Base-by-base conservation (phyloP, 2,888 invertebrate species). In the Cephus pulcher region DNA sequence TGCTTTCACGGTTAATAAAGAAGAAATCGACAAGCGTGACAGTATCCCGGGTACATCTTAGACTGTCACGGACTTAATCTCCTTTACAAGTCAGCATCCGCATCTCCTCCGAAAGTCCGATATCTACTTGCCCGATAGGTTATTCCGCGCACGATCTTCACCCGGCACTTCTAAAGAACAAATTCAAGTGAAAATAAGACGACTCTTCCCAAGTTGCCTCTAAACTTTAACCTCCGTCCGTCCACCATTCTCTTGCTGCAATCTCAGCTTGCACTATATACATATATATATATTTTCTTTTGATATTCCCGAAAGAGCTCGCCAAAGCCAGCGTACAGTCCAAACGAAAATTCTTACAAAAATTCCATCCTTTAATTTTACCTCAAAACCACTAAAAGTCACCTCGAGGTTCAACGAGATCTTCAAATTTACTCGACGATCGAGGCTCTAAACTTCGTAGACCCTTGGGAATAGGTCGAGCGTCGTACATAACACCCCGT, bases 121-220 rank as follows among this genome's bases (percentile, higher is more conserved):
- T 6, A 30, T 32, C 71, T 34, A 11, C 35, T n/a, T 74, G 32
- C 12, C 35, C 23, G 35, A 34, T 34, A n/a, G 74, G 35, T 34
- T 23, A 74, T 74, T 74, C 74, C 12, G 74, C 35, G 74, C 74
- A 74, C 74, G 74, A 74, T 23, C 23, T 34, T 34, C 23, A 34
- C 23, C 30, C 23, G 3, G 35, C 23, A n/a, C 35, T 12, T 74
- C 74, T 34, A 34, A 23, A 23, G 35, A 74, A 30, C 23, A 34
- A 74, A 74, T 74, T 74, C 4, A 2, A 34, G 37, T 74, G 74
- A 74, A 74, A 74, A 34, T 74, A 35, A 35, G 35, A 30, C 12
- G 30, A 30, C 74, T 12, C 70, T 70, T 70, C 15, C 74, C 74
- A 30, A 35, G 74, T 35, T 34, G 6, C 34, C 35, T 34, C 23